Evolutionary conservation across 2,888 invertebrate genomes (phyloP).

Genomic region (Conops quadrifasciatus): DNA sequence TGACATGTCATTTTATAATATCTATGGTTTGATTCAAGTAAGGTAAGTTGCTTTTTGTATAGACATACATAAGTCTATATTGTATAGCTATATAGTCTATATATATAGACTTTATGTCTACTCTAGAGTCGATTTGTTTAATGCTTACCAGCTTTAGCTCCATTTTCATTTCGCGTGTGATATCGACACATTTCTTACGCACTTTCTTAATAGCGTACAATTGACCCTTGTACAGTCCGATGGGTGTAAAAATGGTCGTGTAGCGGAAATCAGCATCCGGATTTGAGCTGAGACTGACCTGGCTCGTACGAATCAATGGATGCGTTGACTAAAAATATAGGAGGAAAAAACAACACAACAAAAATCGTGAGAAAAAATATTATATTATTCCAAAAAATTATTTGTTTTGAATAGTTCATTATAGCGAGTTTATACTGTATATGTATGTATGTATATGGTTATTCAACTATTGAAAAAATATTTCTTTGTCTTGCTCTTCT

Average conservation of each 20-base stretch:
- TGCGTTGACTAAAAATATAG: constrained; percentile 66
- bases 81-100: too few relatives aligned
- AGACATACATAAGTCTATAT: too few relatives aligned
- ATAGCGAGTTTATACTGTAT: neutral
- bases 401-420: neutral
- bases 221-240: constrained; percentile 87
- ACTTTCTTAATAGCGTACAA: constrained; percentile 88
- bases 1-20: neutral
- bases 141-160: constrained; percentile 84
- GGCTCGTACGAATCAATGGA: constrained; percentile 80
- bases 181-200: constrained; percentile 85
- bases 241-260: constrained; percentile 88
- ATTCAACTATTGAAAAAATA: constrained; percentile 26
- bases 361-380: neutral
- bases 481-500: neutral
- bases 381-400: neutral
- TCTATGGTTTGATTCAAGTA: too few relatives aligned
- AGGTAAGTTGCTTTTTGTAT: too few relatives aligned
- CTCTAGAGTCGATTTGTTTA: too few relatives aligned
- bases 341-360: constrained; percentile 13
- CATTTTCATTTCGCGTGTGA: constrained; percentile 89
- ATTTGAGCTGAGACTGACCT: constrained; percentile 91
- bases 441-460: too few relatives aligned
- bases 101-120: too few relatives aligned
- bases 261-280: constrained; percentile 90